Percentiles rank a stretch among this genome's conserved stretches.
Conservation (phyloP, 2,888 invertebrate species). For the Agrenia bidenticulata region DNA sequence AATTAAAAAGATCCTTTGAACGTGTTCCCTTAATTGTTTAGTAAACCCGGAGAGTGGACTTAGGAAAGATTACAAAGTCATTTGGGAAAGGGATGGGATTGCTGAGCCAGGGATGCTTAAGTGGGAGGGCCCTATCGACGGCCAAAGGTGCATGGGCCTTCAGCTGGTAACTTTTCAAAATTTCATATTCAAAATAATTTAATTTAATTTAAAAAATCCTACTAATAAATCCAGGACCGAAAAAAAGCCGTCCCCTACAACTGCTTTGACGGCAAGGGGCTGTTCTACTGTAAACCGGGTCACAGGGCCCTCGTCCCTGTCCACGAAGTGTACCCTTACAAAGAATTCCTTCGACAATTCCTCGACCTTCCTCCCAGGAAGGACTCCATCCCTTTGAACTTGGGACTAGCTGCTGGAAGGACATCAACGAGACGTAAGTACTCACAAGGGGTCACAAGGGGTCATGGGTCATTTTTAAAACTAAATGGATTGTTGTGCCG, state of each 20-base stretch:
- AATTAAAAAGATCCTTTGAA: neutral
- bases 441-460: neutral
- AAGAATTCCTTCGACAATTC: constrained; percentile 32
- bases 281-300: constrained; percentile 44
- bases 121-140: constrained; percentile 32
- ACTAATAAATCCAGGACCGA: constrained; percentile 27
- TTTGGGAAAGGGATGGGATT: constrained; percentile 41
- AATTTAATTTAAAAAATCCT: neutral
- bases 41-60: constrained; percentile 33
- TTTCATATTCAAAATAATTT: neutral
- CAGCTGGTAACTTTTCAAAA: constrained; percentile 39
- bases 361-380: constrained; percentile 32
- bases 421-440: constrained; percentile 24
- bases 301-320: constrained; percentile 40
- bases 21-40: constrained; percentile 15
- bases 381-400: constrained; percentile 29
- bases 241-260: constrained; percentile 41
- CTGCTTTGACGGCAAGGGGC: constrained; percentile 36
- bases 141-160: constrained; percentile 31
- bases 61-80: constrained; percentile 38
- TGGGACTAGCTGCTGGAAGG: constrained; percentile 20
- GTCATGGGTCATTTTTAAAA: no score
- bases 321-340: constrained; percentile 38
- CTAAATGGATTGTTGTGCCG: neutral
- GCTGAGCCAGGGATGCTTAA: constrained; percentile 35